Evolutionary conservation across 1,140 invertebrate genomes (phyloP), one percentile per base, ranked within the genome.

Genomic region (Drosophila persimilis): DNA sequence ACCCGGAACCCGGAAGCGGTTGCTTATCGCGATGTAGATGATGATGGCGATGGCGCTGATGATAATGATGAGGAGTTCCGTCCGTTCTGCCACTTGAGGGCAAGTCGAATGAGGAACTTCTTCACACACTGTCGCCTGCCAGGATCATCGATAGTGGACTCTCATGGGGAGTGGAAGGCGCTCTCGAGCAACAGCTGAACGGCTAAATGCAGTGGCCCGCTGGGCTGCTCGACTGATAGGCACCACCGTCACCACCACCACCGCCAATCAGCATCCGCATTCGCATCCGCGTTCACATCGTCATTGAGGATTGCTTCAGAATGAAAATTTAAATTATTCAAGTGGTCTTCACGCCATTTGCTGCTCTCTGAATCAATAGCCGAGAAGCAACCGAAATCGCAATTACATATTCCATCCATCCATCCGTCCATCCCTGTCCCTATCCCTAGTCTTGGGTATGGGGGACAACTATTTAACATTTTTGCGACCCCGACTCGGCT

Each of bases 321-420:
- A 39, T 60, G 48, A 13, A 57, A 77, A 85, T 85, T 77, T 85
- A 85, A 85, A 85, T 85, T 85, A 85, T 85, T 85, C 81, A 85
- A 85, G 81, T 86, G 81, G 81, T 77, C 73, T 85, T 85, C 81
- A 86, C 77, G 81, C 81, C 73, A 75, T 77, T 55, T 50, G 35
- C 35, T 39, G 35, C 35, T 39, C 35, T 39, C 35, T 39, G 35
- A 39, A 39, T 39, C 35, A 39, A 56, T 39, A 24, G 47, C 35
- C 43, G 22, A 47, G 45, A 46, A 45, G 29, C 45, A 56, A 13
- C 35, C 26, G 2, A 31, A 29, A n/a, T 22, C 26, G 13, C 45
- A 35, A 39, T 53, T 52, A 52, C 48, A 26, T 13, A 51, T 47
- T 51, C 6, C 35, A 39, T 31, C 29, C 29, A 31, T 8, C 29